A percentile compares a stretch with the other conserved stretches of the same genome.
These are phyloP conservation scores for Acanthococcus lagerstroemiae DNA, from an alignment of 2,888 invertebrate species.

Conservation along the genomic window DNA sequence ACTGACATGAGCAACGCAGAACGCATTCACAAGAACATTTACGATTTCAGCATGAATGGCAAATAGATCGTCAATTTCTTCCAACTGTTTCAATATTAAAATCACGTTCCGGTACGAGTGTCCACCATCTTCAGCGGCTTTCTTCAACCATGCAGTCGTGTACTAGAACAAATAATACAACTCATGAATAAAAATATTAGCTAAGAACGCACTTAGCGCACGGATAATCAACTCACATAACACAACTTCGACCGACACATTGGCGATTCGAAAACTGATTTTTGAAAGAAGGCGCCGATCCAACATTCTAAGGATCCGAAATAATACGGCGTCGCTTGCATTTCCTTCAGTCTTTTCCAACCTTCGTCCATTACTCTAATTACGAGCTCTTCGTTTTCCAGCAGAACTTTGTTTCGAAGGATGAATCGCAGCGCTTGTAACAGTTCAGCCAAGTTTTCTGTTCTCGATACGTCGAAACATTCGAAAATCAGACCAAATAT, in stretches of 20 bases:
- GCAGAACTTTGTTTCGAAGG: neutral
- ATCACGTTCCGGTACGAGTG: neutral
- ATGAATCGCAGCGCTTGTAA: constrained; percentile 3
- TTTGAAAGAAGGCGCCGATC: constrained; percentile 8
- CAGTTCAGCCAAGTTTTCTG: constrained; percentile 7
- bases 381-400: constrained; percentile 6
- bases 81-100: neutral
- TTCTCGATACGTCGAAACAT: neutral
- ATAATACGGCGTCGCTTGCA: constrained; percentile 8
- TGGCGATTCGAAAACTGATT: no score
- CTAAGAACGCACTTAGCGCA: no score
- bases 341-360: constrained; percentile 17
- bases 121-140: constrained; percentile 13
- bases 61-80: neutral
- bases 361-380: neutral
- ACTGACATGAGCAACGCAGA: constrained; percentile 8
- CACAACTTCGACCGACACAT: no score
- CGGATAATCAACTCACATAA: no score
- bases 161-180: constrained; percentile 10
- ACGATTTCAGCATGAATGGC: neutral
- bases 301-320: neutral
- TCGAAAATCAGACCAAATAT: constrained; percentile 10
- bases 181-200: no score
- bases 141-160: constrained; percentile 1
- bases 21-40: neutral